Percentiles rank a stretch among this genome's conserved stretches.
Evolutionary conservation across 2,888 invertebrate genomes (phyloP).

Genomic region (Ferrisia virgata): DNA sequence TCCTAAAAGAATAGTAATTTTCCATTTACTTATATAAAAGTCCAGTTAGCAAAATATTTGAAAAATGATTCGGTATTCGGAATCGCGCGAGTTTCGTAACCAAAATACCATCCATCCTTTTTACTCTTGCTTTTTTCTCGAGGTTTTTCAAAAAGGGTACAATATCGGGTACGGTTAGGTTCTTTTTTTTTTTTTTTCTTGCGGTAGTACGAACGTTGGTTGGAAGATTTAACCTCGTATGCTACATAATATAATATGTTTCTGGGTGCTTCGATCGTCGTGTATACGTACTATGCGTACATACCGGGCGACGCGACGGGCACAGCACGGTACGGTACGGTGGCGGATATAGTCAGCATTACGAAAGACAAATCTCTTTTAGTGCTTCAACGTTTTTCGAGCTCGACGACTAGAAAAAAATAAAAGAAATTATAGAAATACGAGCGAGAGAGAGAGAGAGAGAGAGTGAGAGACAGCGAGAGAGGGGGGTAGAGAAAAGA

Average conservation of each 20-base stretch:
- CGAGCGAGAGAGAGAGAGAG: too few species aligned
- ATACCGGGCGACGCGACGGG: too few species aligned
- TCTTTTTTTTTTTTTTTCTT: background rate
- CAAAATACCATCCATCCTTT: background rate
- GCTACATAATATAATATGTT: too few species aligned
- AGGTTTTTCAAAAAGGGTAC: background rate
- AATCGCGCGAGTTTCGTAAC: background rate
- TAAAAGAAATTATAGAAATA: too few species aligned
- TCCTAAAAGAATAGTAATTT: constrained; percentile 20
- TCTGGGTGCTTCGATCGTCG: background rate
- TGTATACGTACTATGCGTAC: too few species aligned
- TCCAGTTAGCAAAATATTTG: constrained; percentile 22
- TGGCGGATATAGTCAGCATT: background rate
- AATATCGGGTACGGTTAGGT: too few species aligned
- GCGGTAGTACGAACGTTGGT: background rate
- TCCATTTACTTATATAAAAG: constrained; percentile 2
- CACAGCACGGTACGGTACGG: too few species aligned
- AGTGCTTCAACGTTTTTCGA: background rate
- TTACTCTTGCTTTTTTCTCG: background rate
- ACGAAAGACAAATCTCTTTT: background rate
- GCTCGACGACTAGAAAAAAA: background rate
- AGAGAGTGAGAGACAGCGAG: too few species aligned
- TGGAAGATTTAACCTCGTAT: background rate
- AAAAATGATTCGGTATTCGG: constrained; percentile 22
- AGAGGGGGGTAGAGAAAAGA: too few species aligned